Percentiles rank a stretch among this genome's conserved stretches.
phyloP scores from a whole-genome alignment of 2,797 vertebrate species.

The Semotilus atromaculatus region DNA sequence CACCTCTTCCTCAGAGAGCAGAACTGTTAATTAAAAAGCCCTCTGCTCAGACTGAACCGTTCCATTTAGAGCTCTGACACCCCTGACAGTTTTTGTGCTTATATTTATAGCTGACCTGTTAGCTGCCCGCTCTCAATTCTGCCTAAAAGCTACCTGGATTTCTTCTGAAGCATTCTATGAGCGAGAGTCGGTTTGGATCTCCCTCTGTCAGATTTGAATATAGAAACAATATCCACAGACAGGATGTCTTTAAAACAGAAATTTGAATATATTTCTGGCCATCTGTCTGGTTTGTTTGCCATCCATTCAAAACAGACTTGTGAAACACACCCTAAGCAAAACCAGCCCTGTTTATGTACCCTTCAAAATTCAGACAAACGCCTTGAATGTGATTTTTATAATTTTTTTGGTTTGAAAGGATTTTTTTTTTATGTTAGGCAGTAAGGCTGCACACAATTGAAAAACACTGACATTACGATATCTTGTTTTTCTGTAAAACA shows the following conservation, averaged over 20 bases:
- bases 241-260: conserved; percentile 35
- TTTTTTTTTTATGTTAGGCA: neutral
- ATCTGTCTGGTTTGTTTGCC: conserved; percentile 44
- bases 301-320: conserved; percentile 49
- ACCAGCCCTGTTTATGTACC: conserved; percentile 18
- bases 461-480: neutral
- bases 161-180: neutral
- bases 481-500: neutral
- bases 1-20: conserved; percentile 34
- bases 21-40: conserved; percentile 55
- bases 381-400: neutral
- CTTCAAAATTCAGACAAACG: conserved; percentile 4
- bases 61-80: conserved; percentile 49
- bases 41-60: conserved; percentile 35
- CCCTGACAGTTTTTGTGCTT: conserved; percentile 37
- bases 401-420: neutral
- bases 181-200: neutral
- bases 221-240: conserved; percentile 31
- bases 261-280: conserved; percentile 56
- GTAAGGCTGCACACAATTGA: neutral
- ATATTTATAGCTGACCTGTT: conserved; percentile 55
- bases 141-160: conserved; percentile 31
- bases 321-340: conserved; percentile 17
- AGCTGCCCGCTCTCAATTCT: conserved; percentile 23
- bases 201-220: conserved; percentile 36